Evolutionary conservation across 2,888 invertebrate genomes (phyloP).

Genomic region (Norana najaformis): DNA sequence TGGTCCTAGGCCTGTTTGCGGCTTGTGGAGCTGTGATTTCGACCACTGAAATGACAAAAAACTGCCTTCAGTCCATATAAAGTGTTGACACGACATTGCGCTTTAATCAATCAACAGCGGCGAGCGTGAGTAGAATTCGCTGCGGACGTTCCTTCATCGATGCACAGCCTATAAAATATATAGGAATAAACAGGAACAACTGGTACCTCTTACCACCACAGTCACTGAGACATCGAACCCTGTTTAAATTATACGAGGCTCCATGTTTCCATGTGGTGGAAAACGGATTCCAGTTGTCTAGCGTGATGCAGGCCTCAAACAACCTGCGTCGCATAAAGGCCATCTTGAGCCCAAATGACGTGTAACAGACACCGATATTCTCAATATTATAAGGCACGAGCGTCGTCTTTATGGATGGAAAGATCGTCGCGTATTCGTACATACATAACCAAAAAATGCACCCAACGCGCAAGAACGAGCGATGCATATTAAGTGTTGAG

Average conservation of each 20-base stretch:
- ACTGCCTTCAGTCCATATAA: background rate
- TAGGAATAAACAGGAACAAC: too few relatives aligned
- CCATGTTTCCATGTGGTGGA: background rate
- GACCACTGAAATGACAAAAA: background rate
- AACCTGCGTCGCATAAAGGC: background rate
- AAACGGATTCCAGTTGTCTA: background rate
- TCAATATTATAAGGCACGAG: background rate
- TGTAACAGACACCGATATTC: background rate
- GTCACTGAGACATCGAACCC: too few relatives aligned
- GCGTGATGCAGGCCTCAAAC: background rate
- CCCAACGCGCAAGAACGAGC: too few relatives aligned
- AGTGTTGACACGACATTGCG: background rate
- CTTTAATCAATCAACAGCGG: background rate
- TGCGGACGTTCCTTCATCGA: background rate
- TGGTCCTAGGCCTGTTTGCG: background rate
- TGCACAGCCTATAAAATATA: too few relatives aligned
- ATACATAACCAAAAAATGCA: too few relatives aligned
- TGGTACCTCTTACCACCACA: too few relatives aligned
- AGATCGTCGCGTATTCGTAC: background rate
- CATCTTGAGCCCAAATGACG: background rate
- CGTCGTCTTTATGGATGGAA: background rate
- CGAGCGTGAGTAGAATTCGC: background rate
- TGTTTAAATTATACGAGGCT: too few relatives aligned
- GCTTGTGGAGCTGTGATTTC: background rate
- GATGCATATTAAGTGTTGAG: too few relatives aligned